Percentiles rank a stretch among this genome's conserved stretches.
Evolutionary conservation across 1,140 invertebrate genomes (phyloP).

Genomic region (Brachionus angularis): DNA sequence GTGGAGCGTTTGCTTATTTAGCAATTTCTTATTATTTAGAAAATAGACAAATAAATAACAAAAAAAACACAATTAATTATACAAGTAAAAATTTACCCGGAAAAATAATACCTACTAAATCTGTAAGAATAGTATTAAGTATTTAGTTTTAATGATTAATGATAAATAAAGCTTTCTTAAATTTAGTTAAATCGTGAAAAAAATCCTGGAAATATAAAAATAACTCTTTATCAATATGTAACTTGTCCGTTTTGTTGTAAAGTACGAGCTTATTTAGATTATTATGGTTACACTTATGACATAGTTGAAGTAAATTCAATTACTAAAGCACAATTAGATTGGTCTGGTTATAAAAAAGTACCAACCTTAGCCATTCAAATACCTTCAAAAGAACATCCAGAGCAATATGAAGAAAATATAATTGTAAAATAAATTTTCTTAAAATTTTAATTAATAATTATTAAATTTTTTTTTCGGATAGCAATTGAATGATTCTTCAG

Average conservation of each 20-base stretch:
- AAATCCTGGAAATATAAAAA: constrained; percentile 43
- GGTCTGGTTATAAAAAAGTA: constrained; percentile 91
- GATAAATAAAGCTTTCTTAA: no score
- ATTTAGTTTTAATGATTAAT: background rate
- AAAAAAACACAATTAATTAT: constrained; percentile 11
- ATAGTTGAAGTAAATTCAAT: constrained; percentile 95
- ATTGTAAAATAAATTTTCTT: no score
- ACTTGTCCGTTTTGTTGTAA: constrained; percentile 81
- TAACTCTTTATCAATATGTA: constrained; percentile 43
- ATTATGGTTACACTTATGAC: constrained; percentile 86
- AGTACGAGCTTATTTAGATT: constrained; percentile 84
- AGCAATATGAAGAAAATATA: background rate
- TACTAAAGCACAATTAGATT: constrained; percentile 79
- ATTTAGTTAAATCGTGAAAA: constrained; percentile 13
- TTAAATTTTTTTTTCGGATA: constrained; percentile 51
- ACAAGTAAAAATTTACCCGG: constrained; percentile 33
- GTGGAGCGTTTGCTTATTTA: constrained; percentile 34
- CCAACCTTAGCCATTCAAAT: constrained; percentile 64
- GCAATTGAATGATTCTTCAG: constrained; percentile 85
- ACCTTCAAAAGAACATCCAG: constrained; percentile 63
- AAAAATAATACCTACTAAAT: constrained; percentile 25
- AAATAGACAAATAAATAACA: background rate
- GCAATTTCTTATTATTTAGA: constrained; percentile 20
- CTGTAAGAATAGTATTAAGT: background rate
- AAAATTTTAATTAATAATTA: background rate